These are phyloP conservation scores for Melinaea menophilus DNA, from an alignment of 2,888 invertebrate species.

Conservation along the genomic window DNA sequence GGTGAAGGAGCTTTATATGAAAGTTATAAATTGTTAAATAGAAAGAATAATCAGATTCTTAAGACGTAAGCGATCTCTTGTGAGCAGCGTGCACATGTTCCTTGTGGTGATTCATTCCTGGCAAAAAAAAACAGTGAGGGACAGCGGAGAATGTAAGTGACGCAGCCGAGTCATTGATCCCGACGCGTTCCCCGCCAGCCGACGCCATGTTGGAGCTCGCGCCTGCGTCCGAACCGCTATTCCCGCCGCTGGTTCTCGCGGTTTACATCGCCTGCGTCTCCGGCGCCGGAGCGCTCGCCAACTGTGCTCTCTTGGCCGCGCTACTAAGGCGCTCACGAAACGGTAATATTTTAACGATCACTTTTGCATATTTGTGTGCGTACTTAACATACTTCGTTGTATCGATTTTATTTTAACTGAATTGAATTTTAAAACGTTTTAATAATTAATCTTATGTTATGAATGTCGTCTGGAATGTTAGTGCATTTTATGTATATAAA, in stretches of 20 bases:
- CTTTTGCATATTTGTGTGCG: constrained; percentile 18
- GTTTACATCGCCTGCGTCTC: constrained; percentile 58
- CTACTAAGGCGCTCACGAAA: constrained; percentile 66
- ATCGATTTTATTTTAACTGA: too few species aligned
- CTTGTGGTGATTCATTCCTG: constrained; percentile 63
- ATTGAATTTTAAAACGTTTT: too few species aligned
- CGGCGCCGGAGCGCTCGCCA: constrained; percentile 65
- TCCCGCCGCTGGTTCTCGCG: constrained; percentile 61
- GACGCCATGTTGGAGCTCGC: constrained; percentile 62
- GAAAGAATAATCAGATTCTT: constrained; percentile 38
- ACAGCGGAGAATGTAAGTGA: constrained; percentile 66
- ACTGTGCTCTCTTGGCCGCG: constrained; percentile 63
- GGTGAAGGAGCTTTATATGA: constrained; percentile 9
- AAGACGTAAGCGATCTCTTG: constrained; percentile 49
- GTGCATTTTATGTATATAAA: too few species aligned
- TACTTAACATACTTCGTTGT: neutral
- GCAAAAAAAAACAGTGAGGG: constrained; percentile 56
- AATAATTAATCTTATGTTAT: too few species aligned
- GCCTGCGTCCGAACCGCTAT: constrained; percentile 49
- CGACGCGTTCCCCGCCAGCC: constrained; percentile 64
- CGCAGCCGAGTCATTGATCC: constrained; percentile 75
- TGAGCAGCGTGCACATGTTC: constrained; percentile 66
- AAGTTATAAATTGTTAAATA: constrained; percentile 6
- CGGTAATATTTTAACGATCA: constrained; percentile 52
- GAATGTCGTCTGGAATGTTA: too few species aligned